Conservation (phyloP, 1,140 invertebrate species). For the Coptotermes formosanus region DNA sequence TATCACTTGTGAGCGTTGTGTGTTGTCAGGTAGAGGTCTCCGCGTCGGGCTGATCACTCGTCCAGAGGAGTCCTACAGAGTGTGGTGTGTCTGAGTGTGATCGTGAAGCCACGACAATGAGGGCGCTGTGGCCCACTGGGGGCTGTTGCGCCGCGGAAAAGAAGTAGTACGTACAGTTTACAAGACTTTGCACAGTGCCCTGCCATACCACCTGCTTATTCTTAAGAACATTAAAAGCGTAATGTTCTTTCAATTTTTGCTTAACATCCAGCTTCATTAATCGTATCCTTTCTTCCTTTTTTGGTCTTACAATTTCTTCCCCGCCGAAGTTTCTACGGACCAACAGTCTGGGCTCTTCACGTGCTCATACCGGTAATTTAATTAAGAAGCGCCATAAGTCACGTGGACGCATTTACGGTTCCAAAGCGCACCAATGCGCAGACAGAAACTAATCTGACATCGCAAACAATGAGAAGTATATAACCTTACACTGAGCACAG, state of each 20-base stretch:
- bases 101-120: no score
- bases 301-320: background rate
- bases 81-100: no score
- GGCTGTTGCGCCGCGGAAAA: no score
- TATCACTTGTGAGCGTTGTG: no score
- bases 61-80: no score
- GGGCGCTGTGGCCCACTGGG: no score
- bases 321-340: background rate
- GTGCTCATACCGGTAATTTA: background rate
- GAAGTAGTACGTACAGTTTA: no score
- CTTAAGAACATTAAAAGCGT: background rate
- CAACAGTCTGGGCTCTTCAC: background rate
- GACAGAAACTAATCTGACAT: no score
- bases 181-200: background rate
- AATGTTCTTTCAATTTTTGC: background rate
- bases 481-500: no score
- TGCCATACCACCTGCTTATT: background rate
- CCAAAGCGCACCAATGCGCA: background rate
- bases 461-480: no score
- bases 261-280: background rate
- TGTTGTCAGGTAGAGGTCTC: no score
- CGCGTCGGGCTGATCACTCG: no score
- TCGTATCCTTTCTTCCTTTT: background rate
- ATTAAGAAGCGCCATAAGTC: background rate
- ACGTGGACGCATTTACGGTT: background rate